Evolutionary conservation across 1,140 invertebrate species (phyloP).

Genomic region (Callitettix versicolor): DNA sequence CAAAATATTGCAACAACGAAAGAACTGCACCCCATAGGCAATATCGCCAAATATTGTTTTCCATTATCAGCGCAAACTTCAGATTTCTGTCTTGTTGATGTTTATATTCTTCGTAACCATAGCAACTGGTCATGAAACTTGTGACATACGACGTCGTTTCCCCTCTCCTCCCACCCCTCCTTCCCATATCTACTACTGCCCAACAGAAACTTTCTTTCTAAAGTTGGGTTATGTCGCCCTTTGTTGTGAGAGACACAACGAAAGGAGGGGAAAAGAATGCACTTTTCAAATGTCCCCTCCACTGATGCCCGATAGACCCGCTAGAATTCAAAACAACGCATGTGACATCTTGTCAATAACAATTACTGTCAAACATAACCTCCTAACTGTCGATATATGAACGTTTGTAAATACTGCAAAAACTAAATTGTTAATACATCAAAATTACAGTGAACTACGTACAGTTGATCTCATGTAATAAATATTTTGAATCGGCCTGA

Average conservation of each 20-base stretch:
- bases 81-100: slow-evolving; percentile 3
- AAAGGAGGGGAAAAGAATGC: slow-evolving; percentile 6
- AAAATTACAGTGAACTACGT: no score
- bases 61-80: no score
- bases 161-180: background rate
- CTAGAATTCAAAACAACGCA: slow-evolving; percentile 14
- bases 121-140: slow-evolving; percentile 31
- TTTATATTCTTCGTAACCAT: slow-evolving; percentile 29
- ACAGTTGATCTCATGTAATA: no score
- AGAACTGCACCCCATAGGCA: no score
- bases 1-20: no score
- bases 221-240: background rate
- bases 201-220: slow-evolving; percentile 6
- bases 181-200: background rate
- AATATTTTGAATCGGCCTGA: no score
- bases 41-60: no score
- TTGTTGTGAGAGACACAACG: background rate
- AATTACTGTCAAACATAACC: no score
- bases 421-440: no score
- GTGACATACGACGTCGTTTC: slow-evolving; percentile 12
- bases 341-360: slow-evolving; percentile 12
- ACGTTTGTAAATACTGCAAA: no score
- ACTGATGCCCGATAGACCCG: slow-evolving; percentile 18
- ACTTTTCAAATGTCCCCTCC: slow-evolving; percentile 22
- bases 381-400: no score